These are phyloP conservation scores for Caenorhabditis parvicauda DNA, from an alignment of 2,888 invertebrate genomes.

Conservation along the genomic window DNA sequence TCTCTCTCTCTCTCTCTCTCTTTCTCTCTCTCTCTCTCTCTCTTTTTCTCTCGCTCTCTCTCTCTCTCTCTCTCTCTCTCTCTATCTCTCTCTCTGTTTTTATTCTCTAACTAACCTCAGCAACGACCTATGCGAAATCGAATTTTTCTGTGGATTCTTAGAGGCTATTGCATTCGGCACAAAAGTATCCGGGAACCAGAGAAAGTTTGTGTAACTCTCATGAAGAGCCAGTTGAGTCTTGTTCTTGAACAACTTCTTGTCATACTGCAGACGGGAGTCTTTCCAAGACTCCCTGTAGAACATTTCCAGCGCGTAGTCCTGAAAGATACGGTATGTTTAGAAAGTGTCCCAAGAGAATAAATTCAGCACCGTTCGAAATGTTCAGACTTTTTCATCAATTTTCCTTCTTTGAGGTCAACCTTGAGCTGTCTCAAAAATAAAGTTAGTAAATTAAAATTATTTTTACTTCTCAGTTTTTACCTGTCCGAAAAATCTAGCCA, in stretches of 20 bases:
- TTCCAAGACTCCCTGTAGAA: conserved; percentile 60
- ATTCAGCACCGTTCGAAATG: too few relatives aligned
- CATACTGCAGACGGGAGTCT: conserved; percentile 50
- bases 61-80: too few relatives aligned
- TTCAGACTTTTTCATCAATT: too few relatives aligned
- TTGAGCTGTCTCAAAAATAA: too few relatives aligned
- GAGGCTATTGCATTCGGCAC: conserved; percentile 61
- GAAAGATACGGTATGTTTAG: background rate
- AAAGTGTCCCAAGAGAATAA: too few relatives aligned
- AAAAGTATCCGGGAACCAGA: conserved; percentile 59
- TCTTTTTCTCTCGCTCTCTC: too few relatives aligned
- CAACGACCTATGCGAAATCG: conserved; percentile 58
- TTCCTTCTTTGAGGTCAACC: too few relatives aligned
- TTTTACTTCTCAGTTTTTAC: too few relatives aligned
- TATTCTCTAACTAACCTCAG: conserved; percentile 22
- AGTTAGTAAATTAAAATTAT: too few relatives aligned
- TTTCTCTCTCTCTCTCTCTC: background rate
- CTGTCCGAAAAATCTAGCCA: too few relatives aligned
- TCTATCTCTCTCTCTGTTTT: background rate
- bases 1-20: background rate
- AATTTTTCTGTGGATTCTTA: conserved; percentile 56
- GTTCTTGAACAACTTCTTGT: conserved; percentile 49
- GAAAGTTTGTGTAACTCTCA: conserved; percentile 58
- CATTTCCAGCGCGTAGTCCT: conserved; percentile 58
- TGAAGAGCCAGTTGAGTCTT: conserved; percentile 57